phyloP scores from a whole-genome alignment of 2,113 vertebrate species.

The Calidris pygmaea region DNA sequence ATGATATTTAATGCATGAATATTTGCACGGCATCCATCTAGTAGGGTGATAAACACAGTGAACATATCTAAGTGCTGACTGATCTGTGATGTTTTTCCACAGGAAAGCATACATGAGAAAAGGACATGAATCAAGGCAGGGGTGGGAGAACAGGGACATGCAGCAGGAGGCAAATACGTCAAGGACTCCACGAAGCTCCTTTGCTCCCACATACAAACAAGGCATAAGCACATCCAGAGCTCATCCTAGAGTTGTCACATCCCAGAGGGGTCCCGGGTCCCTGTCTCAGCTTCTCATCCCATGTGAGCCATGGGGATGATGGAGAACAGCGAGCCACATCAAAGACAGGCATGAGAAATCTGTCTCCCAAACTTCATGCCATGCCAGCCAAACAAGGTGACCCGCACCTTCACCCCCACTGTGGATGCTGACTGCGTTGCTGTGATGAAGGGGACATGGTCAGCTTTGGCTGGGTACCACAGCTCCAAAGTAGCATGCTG shows the following conservation, averaged over 20 bases:
- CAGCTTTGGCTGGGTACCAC: background rate
- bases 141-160: fast-evolving
- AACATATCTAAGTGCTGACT: background rate
- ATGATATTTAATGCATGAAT: background rate
- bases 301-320: background rate
- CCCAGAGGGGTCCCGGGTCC: background rate
- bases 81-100: background rate
- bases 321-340: fast-evolving
- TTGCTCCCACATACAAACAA: background rate
- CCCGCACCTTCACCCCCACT: fast-evolving
- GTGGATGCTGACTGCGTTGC: fast-evolving
- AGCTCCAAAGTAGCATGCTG: fast-evolving
- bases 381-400: background rate
- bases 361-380: background rate
- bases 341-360: background rate
- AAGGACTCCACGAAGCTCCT: background rate
- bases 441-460: fast-evolving
- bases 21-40: background rate
- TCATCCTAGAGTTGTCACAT: background rate
- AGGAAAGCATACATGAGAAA: background rate
- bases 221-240: background rate
- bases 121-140: background rate
- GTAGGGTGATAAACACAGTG: background rate
- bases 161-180: background rate
- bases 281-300: background rate